Conservation (phyloP, 2,797 vertebrate species). For the Nannoperca australis region DNA sequence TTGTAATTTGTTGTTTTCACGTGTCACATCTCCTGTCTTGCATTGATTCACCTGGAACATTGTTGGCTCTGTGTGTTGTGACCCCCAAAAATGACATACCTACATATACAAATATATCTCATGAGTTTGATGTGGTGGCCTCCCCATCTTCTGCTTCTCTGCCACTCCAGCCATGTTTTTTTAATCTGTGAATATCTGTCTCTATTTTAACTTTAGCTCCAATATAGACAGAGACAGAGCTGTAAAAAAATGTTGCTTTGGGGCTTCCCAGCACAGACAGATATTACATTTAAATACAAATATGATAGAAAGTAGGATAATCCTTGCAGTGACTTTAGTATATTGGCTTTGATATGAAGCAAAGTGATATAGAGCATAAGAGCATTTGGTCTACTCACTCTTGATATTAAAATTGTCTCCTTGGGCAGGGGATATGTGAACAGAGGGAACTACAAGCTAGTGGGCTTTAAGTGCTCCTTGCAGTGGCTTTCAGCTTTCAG, state of each 20-base stretch:
- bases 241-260: not conserved
- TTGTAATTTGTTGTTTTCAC: not conserved
- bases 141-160: not conserved
- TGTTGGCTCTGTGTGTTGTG: not conserved
- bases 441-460: slow-evolving; percentile 18
- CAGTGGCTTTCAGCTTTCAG: slow-evolving; percentile 29
- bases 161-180: not conserved
- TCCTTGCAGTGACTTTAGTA: slow-evolving; percentile 23
- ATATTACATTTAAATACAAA: slow-evolving; percentile 51
- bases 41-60: not conserved
- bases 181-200: not conserved
- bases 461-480: slow-evolving; percentile 37
- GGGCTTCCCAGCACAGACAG: not conserved
- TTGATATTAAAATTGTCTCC: slow-evolving; percentile 53
- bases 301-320: slow-evolving; percentile 24
- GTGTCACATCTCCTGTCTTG: not conserved
- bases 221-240: not conserved
- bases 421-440: slow-evolving; percentile 36
- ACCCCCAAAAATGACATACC: too few relatives aligned
- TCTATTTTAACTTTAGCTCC: slow-evolving; percentile 13
- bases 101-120: too few relatives aligned
- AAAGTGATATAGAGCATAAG: slow-evolving; percentile 30
- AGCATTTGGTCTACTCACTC: slow-evolving; percentile 37
- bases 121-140: not conserved
- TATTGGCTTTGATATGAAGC: slow-evolving; percentile 39